Evolutionary conservation across 2,113 vertebrate genomes (phyloP), one percentile per base, ranked within the genome.

Genomic region (Lamprologus sp.): DNA sequence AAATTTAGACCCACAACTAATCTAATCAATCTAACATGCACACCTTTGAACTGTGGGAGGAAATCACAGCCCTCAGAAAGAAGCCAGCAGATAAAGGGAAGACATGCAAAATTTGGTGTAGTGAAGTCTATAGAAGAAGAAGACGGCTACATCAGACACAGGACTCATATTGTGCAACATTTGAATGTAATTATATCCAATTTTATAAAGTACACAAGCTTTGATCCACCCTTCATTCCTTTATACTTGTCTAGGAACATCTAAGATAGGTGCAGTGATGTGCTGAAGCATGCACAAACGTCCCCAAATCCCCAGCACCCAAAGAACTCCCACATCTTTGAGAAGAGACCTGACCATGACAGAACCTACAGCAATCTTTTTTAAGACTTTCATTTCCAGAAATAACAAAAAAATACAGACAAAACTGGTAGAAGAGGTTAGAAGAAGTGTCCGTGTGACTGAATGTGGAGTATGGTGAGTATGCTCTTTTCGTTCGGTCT

Each of bases 281-380:
- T 68, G 12, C 35, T 68, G 11, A 40, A 40, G 1, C n/a, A 2
- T 40, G 19, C 0, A 0, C 63, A 40, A 40, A 40, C 4, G 2
- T 68, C 7, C 63, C 33, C 11, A 21, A 68, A 68, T 68, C 19
- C 1, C 35, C 33, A 68, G 11, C 3, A 68, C 33, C 63, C 33
- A 40, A 23, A 68, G 35, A 68, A 40, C 35, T 0, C 1, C 63
- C 35, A 68, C 63, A 40, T 40, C 63, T 68, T 40, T 68, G 4
- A 21, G 33, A 68, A 68, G 19, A 68, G 19, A 37, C 19, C 3
- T 21, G 19, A 68, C 19, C 63, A 21, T 40, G 33, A 68, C 63
- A 68, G 63, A 65, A 65, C 4, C 60, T 65, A 35, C 33, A 0
- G 60, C 3, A 37, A 65, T 65, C 19, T 65, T 65, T 63, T 65